These are phyloP conservation scores for Halcyon leucocephala DNA, from an alignment of 2,797 vertebrate genomes.

Conservation along the genomic window DNA sequence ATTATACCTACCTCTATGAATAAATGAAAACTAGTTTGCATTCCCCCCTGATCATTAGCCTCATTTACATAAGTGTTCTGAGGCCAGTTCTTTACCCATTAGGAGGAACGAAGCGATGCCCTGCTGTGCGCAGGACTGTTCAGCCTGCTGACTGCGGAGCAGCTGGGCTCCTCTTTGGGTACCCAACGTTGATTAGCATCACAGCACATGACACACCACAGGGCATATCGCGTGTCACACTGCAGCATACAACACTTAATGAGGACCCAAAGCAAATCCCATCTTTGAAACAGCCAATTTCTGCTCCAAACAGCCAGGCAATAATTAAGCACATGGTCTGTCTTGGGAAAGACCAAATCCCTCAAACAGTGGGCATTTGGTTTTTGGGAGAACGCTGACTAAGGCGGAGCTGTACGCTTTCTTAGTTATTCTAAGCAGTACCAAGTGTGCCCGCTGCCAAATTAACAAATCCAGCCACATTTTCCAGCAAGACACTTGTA, in stretches of 20 bases:
- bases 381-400: neutral
- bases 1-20: slow-evolving; percentile 44
- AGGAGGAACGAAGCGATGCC: neutral
- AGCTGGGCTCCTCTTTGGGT: slow-evolving; percentile 58
- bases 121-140: slow-evolving; percentile 38
- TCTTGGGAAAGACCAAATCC: neutral
- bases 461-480: neutral
- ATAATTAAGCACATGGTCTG: neutral
- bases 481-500: neutral
- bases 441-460: neutral
- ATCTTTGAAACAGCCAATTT: neutral
- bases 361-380: neutral
- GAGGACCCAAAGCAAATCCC: slow-evolving; percentile 47
- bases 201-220: slow-evolving; percentile 25
- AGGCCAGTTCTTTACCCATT: slow-evolving; percentile 26
- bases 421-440: neutral
- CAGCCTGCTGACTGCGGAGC: slow-evolving; percentile 48
- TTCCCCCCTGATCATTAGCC: slow-evolving; percentile 32
- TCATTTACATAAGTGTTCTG: slow-evolving; percentile 13
- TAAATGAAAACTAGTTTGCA: slow-evolving; percentile 45
- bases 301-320: neutral
- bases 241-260: neutral
- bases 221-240: slow-evolving; percentile 36
- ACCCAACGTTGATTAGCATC: slow-evolving; percentile 62
- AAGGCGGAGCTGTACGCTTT: neutral